These are phyloP conservation scores for Chlamydotis undulata DNA, from an alignment of 2,113 vertebrate genomes.

Conservation along the genomic window DNA sequence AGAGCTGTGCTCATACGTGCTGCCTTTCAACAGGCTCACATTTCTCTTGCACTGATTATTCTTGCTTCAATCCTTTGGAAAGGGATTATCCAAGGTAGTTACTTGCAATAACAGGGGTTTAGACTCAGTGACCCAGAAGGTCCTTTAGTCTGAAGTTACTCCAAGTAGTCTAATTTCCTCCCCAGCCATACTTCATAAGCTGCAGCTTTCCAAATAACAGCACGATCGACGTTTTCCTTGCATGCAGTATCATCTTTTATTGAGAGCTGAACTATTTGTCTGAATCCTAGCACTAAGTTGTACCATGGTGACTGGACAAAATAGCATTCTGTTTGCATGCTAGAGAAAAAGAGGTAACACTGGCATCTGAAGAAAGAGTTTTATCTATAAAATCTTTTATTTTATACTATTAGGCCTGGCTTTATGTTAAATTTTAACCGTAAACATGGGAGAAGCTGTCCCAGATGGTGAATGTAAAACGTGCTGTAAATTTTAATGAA, in stretches of 20 bases:
- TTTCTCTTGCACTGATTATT: not conserved
- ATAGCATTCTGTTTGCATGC: conserved; percentile 15
- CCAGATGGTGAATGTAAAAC: conserved; percentile 75
- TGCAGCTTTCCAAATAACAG: not conserved
- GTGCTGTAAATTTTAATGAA: conserved; percentile 79
- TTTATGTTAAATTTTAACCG: conserved; percentile 72
- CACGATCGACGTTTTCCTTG: not conserved
- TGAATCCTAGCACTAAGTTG: not conserved
- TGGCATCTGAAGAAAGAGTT: conserved; percentile 59
- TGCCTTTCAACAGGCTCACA: not conserved
- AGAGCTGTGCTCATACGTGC: rapidly evolving
- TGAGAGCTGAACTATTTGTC: conserved; percentile 19
- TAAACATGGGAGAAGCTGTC: conserved; percentile 53
- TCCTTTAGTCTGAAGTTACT: not conserved
- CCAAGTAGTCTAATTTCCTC: not conserved
- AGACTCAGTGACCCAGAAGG: not conserved
- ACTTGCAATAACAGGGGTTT: not conserved
- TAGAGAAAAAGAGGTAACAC: conserved; percentile 25
- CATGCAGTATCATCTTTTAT: not conserved
- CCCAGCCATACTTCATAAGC: not conserved
- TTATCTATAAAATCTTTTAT: conserved; percentile 47
- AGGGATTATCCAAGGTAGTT: not conserved
- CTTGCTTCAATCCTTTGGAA: not conserved
- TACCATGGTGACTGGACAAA: not conserved
- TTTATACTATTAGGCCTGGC: conserved; percentile 32